These are phyloP conservation scores for Gerris lacustris DNA, from an alignment of 2,888 invertebrate genomes.

Conservation along the genomic window DNA sequence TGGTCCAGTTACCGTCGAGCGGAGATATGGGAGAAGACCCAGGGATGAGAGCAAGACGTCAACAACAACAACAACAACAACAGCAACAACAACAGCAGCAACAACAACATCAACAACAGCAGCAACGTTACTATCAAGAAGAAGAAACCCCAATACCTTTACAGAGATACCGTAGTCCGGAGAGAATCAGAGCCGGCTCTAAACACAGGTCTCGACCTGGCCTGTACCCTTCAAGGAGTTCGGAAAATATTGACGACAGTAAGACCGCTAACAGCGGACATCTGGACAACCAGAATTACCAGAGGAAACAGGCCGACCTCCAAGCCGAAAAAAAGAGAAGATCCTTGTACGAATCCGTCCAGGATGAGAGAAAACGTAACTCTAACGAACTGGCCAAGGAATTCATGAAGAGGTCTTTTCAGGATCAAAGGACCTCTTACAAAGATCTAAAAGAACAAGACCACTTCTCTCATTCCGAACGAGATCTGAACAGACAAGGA, in stretches of 20 bases:
- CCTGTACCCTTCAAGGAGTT: slow-evolving; percentile 19
- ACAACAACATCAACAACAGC: slow-evolving; percentile 17
- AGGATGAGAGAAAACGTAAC: slow-evolving; percentile 40
- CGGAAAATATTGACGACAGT: slow-evolving; percentile 16
- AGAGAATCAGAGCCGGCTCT: slow-evolving; percentile 23
- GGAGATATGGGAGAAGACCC: slow-evolving; percentile 18
- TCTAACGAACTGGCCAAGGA: slow-evolving; percentile 41
- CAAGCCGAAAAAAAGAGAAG: slow-evolving; percentile 16
- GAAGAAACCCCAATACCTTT: slow-evolving; percentile 26
- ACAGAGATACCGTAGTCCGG: slow-evolving; percentile 32
- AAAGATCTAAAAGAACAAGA: slow-evolving; percentile 44
- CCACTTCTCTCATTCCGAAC: slow-evolving; percentile 43
- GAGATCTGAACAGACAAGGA: slow-evolving; percentile 37
- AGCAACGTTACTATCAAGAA: slow-evolving; percentile 23
- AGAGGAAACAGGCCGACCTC: neutral
- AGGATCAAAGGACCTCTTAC: slow-evolving; percentile 37
- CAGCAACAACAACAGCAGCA: slow-evolving; percentile 18
- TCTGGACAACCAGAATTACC: neutral
- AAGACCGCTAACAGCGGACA: slow-evolving; percentile 8
- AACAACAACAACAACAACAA: slow-evolving; percentile 22
- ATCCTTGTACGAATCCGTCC: slow-evolving; percentile 35
- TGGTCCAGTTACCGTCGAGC: neutral
- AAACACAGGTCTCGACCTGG: slow-evolving; percentile 24
- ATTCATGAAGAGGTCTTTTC: slow-evolving; percentile 39
- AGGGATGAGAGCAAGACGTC: slow-evolving; percentile 20